phyloP scores from a whole-genome alignment of 2,797 vertebrate species.

The Petrocephalus schoutedeni region DNA sequence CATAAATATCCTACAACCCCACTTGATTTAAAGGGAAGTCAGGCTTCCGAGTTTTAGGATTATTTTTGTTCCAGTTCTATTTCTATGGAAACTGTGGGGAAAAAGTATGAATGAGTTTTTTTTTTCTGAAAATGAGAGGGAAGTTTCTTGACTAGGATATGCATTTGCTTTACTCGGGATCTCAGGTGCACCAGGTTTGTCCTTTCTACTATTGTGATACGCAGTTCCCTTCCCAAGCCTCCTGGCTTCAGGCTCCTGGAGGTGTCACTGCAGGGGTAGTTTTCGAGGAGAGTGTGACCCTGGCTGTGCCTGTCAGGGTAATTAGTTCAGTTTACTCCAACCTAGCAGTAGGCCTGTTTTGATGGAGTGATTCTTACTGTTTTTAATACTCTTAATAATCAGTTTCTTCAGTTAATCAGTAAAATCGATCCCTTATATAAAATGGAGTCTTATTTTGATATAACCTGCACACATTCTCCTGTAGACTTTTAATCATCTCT shows the following conservation, averaged over 20 bases:
- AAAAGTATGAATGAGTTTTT: neutral
- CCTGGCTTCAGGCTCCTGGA: neutral
- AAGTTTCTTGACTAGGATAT: neutral
- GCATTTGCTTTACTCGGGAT: neutral
- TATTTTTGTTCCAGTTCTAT: slow-evolving; percentile 27
- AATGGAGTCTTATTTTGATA: neutral
- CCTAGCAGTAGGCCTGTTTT: neutral
- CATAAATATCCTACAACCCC: neutral
- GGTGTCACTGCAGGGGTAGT: neutral
- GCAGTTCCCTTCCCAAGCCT: neutral
- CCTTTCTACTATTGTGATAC: neutral
- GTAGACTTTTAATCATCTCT: neutral
- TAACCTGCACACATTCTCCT: neutral
- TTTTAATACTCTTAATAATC: neutral
- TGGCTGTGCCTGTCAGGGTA: neutral
- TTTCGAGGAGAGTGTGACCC: neutral
- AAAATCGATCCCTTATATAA: neutral
- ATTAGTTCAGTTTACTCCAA: neutral
- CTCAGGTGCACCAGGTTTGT: neutral
- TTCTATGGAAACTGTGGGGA: slow-evolving; percentile 15
- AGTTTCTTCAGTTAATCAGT: neutral
- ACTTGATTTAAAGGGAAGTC: slow-evolving; percentile 22
- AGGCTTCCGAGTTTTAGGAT: neutral
- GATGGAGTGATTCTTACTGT: neutral
- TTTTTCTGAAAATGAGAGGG: neutral